Conservation (phyloP, 1,140 invertebrate genomes). For the Halotydeus destructor region DNA sequence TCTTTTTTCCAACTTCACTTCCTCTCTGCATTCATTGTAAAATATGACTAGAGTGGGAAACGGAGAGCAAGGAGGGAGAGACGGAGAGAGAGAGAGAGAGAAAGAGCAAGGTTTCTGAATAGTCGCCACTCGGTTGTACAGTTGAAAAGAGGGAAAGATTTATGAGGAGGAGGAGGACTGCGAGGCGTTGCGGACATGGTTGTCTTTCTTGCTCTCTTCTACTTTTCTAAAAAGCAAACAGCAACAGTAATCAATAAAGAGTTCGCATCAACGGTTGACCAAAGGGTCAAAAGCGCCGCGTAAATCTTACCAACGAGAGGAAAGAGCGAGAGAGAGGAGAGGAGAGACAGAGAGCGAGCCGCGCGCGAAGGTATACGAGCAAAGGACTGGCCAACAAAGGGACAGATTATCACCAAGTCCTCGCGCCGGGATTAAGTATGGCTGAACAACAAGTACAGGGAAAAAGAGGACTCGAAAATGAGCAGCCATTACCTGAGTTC, state of each 20-base stretch:
- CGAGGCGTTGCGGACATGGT: not conserved
- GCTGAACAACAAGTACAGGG: no score
- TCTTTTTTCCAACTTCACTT: not conserved
- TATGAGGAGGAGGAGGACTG: not conserved
- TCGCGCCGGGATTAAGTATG: not conserved
- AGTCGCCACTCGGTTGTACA: not conserved
- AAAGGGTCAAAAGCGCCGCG: not conserved
- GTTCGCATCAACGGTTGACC: not conserved
- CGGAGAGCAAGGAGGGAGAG: not conserved
- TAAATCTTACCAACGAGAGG: not conserved
- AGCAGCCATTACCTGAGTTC: no score
- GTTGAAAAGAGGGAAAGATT: not conserved
- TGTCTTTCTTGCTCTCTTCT: not conserved
- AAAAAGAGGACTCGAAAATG: no score
- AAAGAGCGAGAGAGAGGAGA: not conserved
- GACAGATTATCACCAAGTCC: not conserved
- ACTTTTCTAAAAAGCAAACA: not conserved
- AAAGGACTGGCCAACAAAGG: not conserved
- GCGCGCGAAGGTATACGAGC: no score
- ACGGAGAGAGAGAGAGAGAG: constrained; percentile 1
- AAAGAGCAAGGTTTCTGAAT: not conserved
- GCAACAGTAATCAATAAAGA: not conserved
- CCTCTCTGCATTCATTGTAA: not conserved
- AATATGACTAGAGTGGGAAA: not conserved
- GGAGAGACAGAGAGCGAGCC: no score